These are phyloP conservation scores for Rhynchonycteris naso DNA, from an alignment of 2,797 vertebrate genomes.

Conservation along the genomic window DNA sequence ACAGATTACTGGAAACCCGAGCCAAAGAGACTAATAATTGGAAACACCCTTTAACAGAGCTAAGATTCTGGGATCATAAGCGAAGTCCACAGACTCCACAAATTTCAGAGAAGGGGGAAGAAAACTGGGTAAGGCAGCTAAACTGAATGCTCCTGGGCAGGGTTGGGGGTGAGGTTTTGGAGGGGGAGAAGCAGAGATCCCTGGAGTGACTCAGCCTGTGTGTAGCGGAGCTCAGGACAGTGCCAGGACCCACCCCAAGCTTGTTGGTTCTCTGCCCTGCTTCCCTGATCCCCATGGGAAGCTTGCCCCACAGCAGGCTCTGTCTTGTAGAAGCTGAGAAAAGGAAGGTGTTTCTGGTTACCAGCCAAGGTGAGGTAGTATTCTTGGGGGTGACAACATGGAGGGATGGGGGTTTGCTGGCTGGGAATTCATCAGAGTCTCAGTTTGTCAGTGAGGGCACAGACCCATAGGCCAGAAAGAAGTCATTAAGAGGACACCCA, in stretches of 20 bases:
- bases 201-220: background rate
- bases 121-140: background rate
- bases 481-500: background rate
- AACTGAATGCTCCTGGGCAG: background rate
- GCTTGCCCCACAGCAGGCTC: slow-evolving; percentile 14
- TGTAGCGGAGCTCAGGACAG: background rate
- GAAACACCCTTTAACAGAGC: slow-evolving; percentile 7
- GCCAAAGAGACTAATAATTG: background rate
- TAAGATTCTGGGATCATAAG: background rate
- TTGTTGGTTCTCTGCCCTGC: background rate
- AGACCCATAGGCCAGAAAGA: background rate
- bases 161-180: too few species aligned
- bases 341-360: background rate
- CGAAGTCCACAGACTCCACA: background rate
- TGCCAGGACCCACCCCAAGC: background rate
- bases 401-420: background rate
- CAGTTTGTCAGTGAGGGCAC: background rate
- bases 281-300: background rate
- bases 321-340: background rate
- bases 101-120: background rate
- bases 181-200: background rate
- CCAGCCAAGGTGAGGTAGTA: background rate
- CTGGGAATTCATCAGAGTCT: background rate
- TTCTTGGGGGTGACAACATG: background rate
- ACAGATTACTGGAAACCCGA: background rate